These are phyloP conservation scores for Machaerirhynchus nigripectus DNA, from an alignment of 2,113 vertebrate species.

Conservation along the genomic window DNA sequence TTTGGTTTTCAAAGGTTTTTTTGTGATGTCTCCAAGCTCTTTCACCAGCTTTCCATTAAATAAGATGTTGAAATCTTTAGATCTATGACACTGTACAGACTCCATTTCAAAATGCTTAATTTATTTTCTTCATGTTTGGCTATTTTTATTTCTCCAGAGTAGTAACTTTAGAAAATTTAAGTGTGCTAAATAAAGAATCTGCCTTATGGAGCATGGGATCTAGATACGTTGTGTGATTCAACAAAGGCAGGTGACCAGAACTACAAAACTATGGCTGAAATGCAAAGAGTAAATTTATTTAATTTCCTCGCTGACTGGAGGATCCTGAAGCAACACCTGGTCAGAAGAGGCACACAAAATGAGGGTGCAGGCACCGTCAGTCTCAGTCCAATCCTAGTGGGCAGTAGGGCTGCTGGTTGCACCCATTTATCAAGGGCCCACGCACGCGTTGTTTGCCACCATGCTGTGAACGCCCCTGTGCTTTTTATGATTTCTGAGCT, in stretches of 20 bases:
- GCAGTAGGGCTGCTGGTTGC: background rate
- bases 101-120: background rate
- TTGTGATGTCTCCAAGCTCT: background rate
- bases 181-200: background rate
- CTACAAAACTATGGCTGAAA: background rate
- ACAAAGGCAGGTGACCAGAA: background rate
- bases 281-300: background rate
- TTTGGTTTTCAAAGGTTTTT: background rate
- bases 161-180: background rate
- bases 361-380: rapidly evolving
- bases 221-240: background rate
- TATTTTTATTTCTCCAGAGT: background rate
- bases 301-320: rapidly evolving
- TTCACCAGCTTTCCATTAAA: background rate
- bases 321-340: background rate
- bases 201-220: background rate
- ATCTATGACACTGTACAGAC: background rate
- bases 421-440: background rate
- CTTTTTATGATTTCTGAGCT: background rate
- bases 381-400: background rate
- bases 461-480: background rate
- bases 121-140: background rate
- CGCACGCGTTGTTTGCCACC: rapidly evolving
- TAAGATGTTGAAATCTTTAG: background rate
- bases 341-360: background rate